Evolutionary conservation across 2,113 vertebrate genomes (phyloP).

Genomic region (Trichechus manatus): DNA sequence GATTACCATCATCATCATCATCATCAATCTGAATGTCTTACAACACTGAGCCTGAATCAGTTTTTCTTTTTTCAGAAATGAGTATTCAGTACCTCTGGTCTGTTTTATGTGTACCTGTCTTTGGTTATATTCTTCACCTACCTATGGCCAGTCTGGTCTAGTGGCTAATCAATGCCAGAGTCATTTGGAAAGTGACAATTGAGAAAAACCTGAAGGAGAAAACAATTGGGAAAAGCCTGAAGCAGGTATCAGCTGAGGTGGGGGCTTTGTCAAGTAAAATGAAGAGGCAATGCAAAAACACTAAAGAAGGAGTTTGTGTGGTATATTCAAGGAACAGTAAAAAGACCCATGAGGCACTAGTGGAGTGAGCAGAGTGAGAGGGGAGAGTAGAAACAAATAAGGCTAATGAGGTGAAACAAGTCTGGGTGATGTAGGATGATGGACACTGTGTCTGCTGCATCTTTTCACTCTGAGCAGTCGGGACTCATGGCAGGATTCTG

Average conservation of each 20-base stretch:
- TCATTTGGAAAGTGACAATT: neutral
- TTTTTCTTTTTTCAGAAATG: neutral
- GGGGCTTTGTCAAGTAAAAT: neutral
- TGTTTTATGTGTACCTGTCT: neutral
- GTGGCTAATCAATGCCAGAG: neutral
- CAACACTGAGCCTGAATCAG: neutral
- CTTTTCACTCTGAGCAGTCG: neutral
- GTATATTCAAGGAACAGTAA: neutral
- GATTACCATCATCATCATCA: neutral
- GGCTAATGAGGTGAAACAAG: neutral
- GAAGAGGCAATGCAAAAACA: neutral
- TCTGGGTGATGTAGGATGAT: neutral
- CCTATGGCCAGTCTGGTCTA: no score
- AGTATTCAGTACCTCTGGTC: neutral
- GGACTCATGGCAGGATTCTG: neutral
- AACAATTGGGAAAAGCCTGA: neutral
- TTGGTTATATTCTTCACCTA: accelerated
- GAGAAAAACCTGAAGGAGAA: neutral
- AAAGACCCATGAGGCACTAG: neutral
- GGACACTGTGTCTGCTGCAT: accelerated
- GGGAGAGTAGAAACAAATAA: neutral
- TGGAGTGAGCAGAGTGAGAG: neutral
- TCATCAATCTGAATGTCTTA: neutral
- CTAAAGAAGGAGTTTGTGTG: neutral
- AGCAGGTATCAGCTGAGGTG: neutral